phyloP scores from a whole-genome alignment of 92 coral and sea anemone genomes.

The Blastomussa wellsi region DNA sequence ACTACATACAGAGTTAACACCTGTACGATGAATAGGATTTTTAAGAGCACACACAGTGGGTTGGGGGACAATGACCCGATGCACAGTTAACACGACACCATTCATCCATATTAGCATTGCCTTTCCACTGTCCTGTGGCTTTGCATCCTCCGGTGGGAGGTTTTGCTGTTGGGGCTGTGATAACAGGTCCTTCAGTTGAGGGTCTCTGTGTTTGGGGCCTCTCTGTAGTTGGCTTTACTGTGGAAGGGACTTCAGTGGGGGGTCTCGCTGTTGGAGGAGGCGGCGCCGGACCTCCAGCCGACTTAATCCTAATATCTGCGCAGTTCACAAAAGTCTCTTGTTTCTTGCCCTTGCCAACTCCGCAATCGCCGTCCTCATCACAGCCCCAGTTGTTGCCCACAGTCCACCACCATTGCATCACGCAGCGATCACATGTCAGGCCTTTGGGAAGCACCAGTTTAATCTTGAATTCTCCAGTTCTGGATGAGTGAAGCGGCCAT shows the following conservation, averaged over 20 bases:
- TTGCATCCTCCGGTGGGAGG: constrained; percentile 43
- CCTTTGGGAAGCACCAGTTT: constrained; percentile 72
- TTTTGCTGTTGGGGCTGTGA: background rate
- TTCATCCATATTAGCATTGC: constrained; percentile 50
- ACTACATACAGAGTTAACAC: no score
- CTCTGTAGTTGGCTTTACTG: background rate
- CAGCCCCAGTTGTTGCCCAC: constrained; percentile 94
- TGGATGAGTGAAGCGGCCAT: constrained; percentile 45
- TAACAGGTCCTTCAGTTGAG: background rate
- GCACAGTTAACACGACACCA: constrained; percentile 78
- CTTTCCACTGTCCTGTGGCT: constrained; percentile 62
- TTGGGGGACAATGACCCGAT: constrained; percentile 58
- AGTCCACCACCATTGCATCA: constrained; percentile 97
- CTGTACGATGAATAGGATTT: background rate
- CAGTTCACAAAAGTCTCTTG: constrained; percentile 80
- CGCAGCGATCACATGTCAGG: constrained; percentile 89
- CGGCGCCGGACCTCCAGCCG: constrained; percentile 34
- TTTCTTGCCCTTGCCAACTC: constrained; percentile 58
- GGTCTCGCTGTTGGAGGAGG: constrained; percentile 34
- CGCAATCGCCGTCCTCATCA: constrained; percentile 58
- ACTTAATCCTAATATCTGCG: constrained; percentile 60
- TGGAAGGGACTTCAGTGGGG: background rate
- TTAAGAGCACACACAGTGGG: constrained; percentile 54
- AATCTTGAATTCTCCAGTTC: constrained; percentile 41
- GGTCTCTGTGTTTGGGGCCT: background rate